Percentiles rank a stretch among this genome's conserved stretches.
Conservation (phyloP, 2,888 invertebrate species). For the Ophion obscuratus region DNA sequence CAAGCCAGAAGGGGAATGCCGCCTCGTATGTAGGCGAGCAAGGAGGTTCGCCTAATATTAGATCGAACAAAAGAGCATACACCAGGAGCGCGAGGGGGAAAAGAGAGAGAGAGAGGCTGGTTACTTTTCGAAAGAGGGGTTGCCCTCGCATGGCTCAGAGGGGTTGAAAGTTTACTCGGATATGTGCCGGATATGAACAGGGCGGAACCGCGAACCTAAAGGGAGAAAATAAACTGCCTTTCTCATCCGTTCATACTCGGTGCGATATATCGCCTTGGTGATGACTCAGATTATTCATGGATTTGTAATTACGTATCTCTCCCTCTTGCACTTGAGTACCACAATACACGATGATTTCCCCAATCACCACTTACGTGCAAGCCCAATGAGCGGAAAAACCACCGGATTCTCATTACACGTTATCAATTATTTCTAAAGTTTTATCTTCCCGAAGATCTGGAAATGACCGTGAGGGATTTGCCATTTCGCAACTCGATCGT, state of each 20-base stretch:
- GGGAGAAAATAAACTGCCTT: conserved; percentile 59
- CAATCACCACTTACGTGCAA: background rate
- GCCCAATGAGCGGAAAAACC: background rate
- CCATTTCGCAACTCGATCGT: background rate
- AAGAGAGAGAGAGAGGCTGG: conserved; percentile 23
- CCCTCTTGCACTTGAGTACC: conserved; percentile 40
- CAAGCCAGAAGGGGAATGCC: conserved; percentile 37
- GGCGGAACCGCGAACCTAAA: conserved; percentile 61
- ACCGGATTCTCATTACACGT: background rate
- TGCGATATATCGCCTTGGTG: conserved; percentile 26
- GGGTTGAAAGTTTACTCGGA: conserved; percentile 56
- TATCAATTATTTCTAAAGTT: background rate
- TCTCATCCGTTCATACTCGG: conserved; percentile 4
- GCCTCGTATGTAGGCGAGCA: conserved; percentile 46
- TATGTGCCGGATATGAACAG: conserved; percentile 60
- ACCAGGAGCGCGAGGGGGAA: background rate
- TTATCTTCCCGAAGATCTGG: background rate
- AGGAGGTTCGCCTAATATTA: conserved; percentile 58
- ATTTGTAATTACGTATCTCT: conserved; percentile 51
- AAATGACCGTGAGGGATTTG: background rate
- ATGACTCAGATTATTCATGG: conserved; percentile 57
- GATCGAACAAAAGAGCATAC: conserved; percentile 60
- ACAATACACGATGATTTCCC: conserved; percentile 5
- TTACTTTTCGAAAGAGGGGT: conserved; percentile 52
- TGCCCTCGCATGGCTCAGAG: conserved; percentile 44